Conservation (phyloP, 2,113 vertebrate species). For the Ascaphus truei region DNA sequence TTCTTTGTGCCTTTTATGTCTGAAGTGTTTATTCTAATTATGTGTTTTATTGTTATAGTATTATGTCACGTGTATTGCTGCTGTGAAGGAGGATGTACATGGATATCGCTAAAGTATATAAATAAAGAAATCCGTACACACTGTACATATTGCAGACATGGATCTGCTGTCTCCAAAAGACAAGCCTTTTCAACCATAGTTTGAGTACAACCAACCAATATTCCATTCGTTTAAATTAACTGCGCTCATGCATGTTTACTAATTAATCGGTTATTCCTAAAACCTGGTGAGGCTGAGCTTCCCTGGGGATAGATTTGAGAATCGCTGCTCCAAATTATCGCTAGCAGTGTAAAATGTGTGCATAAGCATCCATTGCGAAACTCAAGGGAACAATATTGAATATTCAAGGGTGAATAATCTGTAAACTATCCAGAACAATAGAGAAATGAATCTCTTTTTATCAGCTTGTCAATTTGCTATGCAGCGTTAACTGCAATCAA, state of each 20-base stretch:
- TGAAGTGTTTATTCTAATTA: too few species aligned
- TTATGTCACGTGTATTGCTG: too few species aligned
- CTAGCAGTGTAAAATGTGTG: not conserved
- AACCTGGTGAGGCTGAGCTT: not conserved
- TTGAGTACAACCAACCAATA: not conserved
- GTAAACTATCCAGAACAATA: constrained; percentile 4
- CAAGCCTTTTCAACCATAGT: not conserved
- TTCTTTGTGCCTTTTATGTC: too few species aligned
- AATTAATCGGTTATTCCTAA: not conserved
- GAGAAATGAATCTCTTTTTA: not conserved
- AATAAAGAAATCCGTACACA: too few species aligned
- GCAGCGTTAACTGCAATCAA: not conserved
- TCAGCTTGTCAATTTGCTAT: constrained; percentile 6
- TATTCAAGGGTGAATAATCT: constrained; percentile 7
- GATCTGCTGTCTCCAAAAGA: too few species aligned
- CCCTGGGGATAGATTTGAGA: not conserved
- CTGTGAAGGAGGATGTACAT: too few species aligned
- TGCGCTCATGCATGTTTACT: not conserved
- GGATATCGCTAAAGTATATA: too few species aligned
- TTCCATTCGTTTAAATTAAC: not conserved
- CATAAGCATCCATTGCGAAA: not conserved
- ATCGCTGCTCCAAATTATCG: not conserved
- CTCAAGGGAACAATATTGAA: constrained; percentile 7
- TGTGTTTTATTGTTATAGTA: too few species aligned
- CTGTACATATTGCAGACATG: too few species aligned